Conservation (phyloP, 2,113 vertebrate species). For the Pterocles orientalis region DNA sequence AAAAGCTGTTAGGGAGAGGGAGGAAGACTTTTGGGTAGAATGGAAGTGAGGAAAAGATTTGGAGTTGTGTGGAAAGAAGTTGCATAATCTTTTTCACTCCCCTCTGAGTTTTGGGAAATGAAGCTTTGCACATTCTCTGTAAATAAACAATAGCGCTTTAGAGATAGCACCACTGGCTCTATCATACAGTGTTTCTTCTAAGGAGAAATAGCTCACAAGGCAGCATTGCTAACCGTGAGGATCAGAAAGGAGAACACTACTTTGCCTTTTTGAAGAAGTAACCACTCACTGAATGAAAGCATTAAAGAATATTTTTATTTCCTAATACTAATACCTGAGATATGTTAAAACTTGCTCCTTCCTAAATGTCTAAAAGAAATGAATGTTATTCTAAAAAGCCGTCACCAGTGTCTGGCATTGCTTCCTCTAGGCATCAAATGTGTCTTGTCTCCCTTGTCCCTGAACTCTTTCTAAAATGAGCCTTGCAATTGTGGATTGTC, state of each 20-base stretch:
- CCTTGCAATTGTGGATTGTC: not conserved
- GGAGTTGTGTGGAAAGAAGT: not conserved
- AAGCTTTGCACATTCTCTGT: not conserved
- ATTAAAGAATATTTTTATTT: not conserved
- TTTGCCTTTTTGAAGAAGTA: not conserved
- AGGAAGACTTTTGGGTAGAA: not conserved
- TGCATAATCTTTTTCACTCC: not conserved
- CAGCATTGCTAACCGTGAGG: not conserved
- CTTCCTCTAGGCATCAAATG: not conserved
- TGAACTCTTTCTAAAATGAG: not conserved
- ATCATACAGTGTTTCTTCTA: not conserved
- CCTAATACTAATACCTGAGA: not conserved
- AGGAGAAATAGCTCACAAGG: not conserved
- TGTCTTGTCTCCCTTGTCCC: not conserved
- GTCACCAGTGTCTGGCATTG: not conserved
- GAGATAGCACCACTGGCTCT: not conserved
- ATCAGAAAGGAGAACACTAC: not conserved
- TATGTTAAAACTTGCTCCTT: not conserved
- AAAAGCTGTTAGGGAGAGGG: not conserved
- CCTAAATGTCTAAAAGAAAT: not conserved
- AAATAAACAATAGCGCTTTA: not conserved
- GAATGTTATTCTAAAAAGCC: not conserved
- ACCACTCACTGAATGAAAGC: not conserved
- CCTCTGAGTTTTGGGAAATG: not conserved
- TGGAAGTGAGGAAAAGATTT: not conserved